Evolutionary conservation across 1,140 invertebrate genomes (phyloP), one percentile per base, ranked within the genome.

Genomic region (Drosophila arawakana): DNA sequence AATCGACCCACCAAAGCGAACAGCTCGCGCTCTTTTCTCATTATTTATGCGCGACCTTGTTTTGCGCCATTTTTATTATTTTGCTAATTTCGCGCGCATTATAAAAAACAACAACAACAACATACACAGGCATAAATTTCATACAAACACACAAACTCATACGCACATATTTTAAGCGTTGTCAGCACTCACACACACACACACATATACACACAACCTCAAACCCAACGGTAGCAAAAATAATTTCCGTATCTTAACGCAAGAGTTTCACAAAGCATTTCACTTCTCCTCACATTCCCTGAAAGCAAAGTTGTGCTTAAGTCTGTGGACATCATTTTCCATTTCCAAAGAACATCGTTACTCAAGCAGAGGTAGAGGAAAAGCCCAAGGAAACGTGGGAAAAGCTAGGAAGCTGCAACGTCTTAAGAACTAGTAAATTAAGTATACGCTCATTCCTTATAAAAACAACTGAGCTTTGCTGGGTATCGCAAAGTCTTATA

Each of bases 41-140:
- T 86, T 86, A 86, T 86, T 86, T 88, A 86, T 88, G 83, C 83
- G 83, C 83, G 83, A 86, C 83, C 83, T 86, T 86, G 83, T 86
- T 86, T 86, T 86, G 76, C 81, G 83, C 83, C 83, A 88, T 88
- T 86, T 86, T 88, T 86, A 86, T 86, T 86, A 88, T 86, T 86
- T 86, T 88, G 83, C 83, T 86, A 86, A 86, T 86, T 86, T 86
- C 66, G 83, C 73, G 76, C 76, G 83, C 83, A 88, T 88, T 86
- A 88, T 77, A 86, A 86, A 86, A 82, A 74, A 65, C 21, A 58
- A n/a, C 52, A 57, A 35, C 55, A 37, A 70, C 15, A 80, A 61
- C 69, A 72, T 13, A 57, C 9, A 75, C 46, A 65, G 39, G 63
- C 49, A 80, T 61, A 69, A 54, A 70, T 71, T 65, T 49, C 43